phyloP scores from a whole-genome alignment of 2,888 invertebrate genomes.

The Alloscopus bannaensis region DNA sequence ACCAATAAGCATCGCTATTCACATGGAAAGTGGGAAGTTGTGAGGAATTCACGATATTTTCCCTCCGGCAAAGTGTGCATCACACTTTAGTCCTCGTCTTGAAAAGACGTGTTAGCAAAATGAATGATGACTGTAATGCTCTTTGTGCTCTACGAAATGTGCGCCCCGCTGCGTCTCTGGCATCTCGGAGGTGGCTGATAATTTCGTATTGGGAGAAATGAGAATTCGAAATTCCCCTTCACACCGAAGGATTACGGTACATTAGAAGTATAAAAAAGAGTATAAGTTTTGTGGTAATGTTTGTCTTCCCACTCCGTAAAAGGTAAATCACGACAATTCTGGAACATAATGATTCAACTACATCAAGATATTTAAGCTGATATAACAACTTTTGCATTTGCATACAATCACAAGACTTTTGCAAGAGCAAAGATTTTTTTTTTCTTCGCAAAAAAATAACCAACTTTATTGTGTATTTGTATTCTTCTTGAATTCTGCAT shows the following conservation, averaged over 20 bases:
- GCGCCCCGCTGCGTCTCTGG: slow-evolving; percentile 41
- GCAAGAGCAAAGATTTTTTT: too few species aligned
- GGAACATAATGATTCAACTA: slow-evolving; percentile 39
- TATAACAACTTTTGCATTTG: too few species aligned
- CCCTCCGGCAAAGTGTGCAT: slow-evolving; percentile 13
- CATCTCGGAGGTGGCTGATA: slow-evolving; percentile 12
- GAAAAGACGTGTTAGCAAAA: slow-evolving; percentile 10
- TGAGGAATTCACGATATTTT: background rate
- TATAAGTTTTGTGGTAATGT: slow-evolving; percentile 18
- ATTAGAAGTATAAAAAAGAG: slow-evolving; percentile 10
- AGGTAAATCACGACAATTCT: slow-evolving; percentile 58
- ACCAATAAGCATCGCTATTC: slow-evolving; percentile 8
- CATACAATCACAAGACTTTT: too few species aligned
- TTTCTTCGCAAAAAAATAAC: too few species aligned
- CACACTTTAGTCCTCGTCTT: background rate
- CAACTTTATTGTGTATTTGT: background rate
- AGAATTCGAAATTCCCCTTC: slow-evolving; percentile 22
- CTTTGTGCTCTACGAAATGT: slow-evolving; percentile 31
- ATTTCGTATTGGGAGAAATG: slow-evolving; percentile 18
- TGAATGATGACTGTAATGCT: slow-evolving; percentile 49
- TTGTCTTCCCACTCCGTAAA: slow-evolving; percentile 54
- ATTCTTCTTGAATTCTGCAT: slow-evolving; percentile 3
- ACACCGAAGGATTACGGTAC: slow-evolving; percentile 49
- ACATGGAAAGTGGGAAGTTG: slow-evolving; percentile 6
- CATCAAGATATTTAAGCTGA: background rate